phyloP scores from a whole-genome alignment of 1,140 invertebrate genomes.

The Episyrphus balteatus region DNA sequence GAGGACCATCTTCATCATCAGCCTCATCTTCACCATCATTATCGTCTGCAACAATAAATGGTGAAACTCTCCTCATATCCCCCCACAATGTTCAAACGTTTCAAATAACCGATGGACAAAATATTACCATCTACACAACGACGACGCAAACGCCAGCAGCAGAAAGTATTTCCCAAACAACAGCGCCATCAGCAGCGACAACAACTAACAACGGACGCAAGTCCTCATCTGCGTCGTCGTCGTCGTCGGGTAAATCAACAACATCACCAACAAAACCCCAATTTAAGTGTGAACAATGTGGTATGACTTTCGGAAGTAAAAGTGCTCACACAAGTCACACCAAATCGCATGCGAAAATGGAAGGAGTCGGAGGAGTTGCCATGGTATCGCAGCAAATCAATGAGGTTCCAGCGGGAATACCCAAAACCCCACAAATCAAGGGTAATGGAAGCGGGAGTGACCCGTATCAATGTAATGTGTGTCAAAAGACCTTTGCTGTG shows the following conservation, averaged over 20 bases:
- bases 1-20: slow-evolving; percentile 18
- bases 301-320: slow-evolving; percentile 46
- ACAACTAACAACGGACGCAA: background rate
- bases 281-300: slow-evolving; percentile 45
- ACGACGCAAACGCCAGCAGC: background rate
- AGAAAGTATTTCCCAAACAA: background rate
- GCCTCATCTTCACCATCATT: slow-evolving; percentile 11
- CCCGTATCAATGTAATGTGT: slow-evolving; percentile 80
- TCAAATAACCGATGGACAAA: background rate
- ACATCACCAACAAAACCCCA: slow-evolving; percentile 22
- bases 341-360: slow-evolving; percentile 41
- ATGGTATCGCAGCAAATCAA: background rate
- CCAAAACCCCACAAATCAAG: slow-evolving; percentile 28
- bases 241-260: background rate
- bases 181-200: slow-evolving; percentile 3
- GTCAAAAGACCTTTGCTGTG: slow-evolving; percentile 83
- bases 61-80: too few species aligned
- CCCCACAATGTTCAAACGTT: background rate
- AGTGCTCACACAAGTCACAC: slow-evolving; percentile 48
- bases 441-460: slow-evolving; percentile 43
- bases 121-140: background rate
- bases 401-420: slow-evolving; percentile 15
- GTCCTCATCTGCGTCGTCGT: background rate
- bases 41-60: slow-evolving; percentile 6
- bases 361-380: slow-evolving; percentile 9